Percentiles rank a stretch among this genome's conserved stretches.
Evolutionary conservation across 2,113 vertebrate genomes (phyloP).

Genomic region (Bufo gargarizans): DNA sequence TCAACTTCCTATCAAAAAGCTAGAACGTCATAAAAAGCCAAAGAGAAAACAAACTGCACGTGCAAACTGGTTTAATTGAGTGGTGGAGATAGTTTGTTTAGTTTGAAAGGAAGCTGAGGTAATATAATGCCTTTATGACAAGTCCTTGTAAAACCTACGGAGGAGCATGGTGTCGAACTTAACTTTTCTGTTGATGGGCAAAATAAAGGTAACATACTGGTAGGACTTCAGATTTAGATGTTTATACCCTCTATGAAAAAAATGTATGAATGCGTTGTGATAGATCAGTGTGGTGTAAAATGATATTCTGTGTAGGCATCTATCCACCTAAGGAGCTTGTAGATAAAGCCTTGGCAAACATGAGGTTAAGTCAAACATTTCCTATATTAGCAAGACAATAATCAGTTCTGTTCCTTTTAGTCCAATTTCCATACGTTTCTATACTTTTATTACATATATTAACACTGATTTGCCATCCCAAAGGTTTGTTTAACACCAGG

Average conservation of each 20-base stretch:
- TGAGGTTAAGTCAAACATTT: not conserved
- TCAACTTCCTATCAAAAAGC: constrained; percentile 43
- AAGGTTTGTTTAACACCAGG: constrained; percentile 4
- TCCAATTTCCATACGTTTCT: constrained; percentile 13
- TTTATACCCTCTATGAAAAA: not conserved
- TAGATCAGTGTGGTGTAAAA: not conserved
- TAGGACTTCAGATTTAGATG: not conserved
- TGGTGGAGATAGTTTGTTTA: constrained; percentile 49
- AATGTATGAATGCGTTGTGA: not conserved
- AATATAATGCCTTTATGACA: constrained; percentile 54
- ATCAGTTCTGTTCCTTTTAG: not conserved
- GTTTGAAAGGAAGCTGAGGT: constrained; percentile 50
- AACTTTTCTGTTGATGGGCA: constrained; percentile 32
- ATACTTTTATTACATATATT: constrained; percentile 22
- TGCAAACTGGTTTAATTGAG: constrained; percentile 40
- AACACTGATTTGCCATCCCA: not conserved
- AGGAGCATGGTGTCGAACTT: constrained; percentile 22
- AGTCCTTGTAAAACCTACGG: constrained; percentile 29
- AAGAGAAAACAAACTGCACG: constrained; percentile 33
- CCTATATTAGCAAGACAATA: not conserved
- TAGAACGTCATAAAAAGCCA: constrained; percentile 32
- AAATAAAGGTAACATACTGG: not conserved
- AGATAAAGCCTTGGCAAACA: not conserved
- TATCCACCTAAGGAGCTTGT: not conserved
- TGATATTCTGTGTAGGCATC: not conserved